Percentiles rank a stretch among this genome's conserved stretches.
Evolutionary conservation across 2,888 invertebrate genomes (phyloP).

Genomic region (Rotaria macrura): DNA sequence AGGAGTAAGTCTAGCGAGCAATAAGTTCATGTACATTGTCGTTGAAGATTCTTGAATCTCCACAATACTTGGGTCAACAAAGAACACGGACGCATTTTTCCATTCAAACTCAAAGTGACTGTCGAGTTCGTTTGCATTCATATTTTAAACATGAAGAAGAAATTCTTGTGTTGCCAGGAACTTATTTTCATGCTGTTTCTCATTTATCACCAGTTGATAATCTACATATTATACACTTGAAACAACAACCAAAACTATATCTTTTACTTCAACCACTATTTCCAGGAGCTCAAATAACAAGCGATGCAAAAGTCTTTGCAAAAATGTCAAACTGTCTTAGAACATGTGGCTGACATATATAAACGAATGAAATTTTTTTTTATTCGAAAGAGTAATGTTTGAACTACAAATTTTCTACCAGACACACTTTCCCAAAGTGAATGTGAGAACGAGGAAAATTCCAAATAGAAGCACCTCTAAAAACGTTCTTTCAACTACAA

Average conservation of each 20-base stretch:
- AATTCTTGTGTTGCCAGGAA: not conserved
- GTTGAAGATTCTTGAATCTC: not conserved
- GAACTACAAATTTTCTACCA: too few species aligned
- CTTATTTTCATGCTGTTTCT: not conserved
- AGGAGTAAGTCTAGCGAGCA: not conserved
- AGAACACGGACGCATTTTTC: not conserved
- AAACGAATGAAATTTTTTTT: too few species aligned
- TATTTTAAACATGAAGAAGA: constrained; percentile 7
- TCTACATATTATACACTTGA: not conserved
- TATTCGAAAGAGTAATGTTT: too few species aligned
- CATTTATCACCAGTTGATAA: not conserved
- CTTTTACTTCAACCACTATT: not conserved
- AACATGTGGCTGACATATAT: too few species aligned
- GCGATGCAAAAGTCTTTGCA: too few species aligned
- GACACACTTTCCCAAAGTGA: too few species aligned
- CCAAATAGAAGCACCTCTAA: too few species aligned
- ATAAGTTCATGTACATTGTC: not conserved
- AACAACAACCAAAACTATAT: not conserved
- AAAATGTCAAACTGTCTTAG: too few species aligned
- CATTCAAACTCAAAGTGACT: not conserved
- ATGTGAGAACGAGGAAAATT: too few species aligned
- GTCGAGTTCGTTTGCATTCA: not conserved
- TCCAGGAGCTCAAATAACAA: not conserved
- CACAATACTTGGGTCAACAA: not conserved
- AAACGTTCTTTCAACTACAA: too few species aligned